These are phyloP conservation scores for Tautogolabrus adspersus DNA, from an alignment of 2,113 vertebrate genomes.

Conservation along the genomic window DNA sequence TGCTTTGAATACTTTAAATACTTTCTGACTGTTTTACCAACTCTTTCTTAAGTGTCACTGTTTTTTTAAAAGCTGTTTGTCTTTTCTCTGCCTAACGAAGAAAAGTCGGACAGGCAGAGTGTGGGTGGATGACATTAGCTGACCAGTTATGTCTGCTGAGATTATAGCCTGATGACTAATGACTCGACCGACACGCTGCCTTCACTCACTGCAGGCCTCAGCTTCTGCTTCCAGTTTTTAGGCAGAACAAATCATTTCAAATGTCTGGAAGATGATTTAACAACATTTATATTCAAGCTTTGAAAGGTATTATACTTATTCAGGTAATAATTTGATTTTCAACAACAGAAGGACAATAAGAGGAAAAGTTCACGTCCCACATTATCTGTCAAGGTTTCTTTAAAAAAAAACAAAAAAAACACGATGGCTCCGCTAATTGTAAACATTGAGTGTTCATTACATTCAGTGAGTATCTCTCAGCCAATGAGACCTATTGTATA, in stretches of 20 bases:
- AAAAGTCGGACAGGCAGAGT: background rate
- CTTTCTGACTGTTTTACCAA: conserved; percentile 51
- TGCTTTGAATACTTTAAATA: conserved; percentile 50
- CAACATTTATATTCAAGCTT: background rate
- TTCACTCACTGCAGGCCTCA: conserved; percentile 3
- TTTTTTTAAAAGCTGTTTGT: conserved; percentile 4
- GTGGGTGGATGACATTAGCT: background rate
- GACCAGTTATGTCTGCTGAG: conserved; percentile 2
- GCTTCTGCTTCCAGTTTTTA: conserved; percentile 12
- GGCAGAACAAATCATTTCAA: conserved; percentile 3
- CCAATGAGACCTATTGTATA: too few relatives aligned
- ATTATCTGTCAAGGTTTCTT: background rate
- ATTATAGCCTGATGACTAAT: background rate
- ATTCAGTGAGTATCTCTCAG: too few relatives aligned
- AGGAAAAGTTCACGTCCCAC: conserved; percentile 9
- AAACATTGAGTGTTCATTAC: too few relatives aligned
- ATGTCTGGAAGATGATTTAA: background rate
- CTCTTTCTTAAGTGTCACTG: conserved; percentile 15
- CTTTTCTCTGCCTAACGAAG: conserved; percentile 27
- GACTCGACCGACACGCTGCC: conserved; percentile 17
- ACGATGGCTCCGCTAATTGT: too few relatives aligned
- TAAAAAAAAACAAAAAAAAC: too few relatives aligned
- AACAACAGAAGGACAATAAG: background rate
- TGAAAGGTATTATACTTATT: background rate
- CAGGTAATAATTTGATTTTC: conserved; percentile 12